phyloP scores from a whole-genome alignment of 2,888 invertebrate species.

The Drosophila demipolita region DNA sequence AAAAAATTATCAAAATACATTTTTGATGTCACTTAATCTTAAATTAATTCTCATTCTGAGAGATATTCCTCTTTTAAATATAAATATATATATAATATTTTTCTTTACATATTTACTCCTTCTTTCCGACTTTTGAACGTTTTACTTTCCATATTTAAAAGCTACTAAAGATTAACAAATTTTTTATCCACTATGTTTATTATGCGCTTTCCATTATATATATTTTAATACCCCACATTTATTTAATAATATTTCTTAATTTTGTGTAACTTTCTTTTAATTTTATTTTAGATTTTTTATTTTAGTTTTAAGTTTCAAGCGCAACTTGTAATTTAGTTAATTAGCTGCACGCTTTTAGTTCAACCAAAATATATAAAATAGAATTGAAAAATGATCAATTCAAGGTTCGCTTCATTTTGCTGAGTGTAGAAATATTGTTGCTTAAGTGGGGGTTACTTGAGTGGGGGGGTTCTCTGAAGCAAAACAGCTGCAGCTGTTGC shows the following conservation, averaged over 20 bases:
- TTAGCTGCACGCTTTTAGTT: background rate
- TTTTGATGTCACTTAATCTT: background rate
- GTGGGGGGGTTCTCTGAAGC: constrained; percentile 24
- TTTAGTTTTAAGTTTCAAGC: background rate
- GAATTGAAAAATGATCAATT: background rate
- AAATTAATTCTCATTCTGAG: background rate
- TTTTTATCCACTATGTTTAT: fast-evolving
- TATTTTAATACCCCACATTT: background rate
- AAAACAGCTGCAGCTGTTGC: constrained; percentile 66
- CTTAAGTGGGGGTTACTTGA: background rate
- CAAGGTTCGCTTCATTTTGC: constrained; percentile 7
- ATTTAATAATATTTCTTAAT: background rate
- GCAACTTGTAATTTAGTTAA: background rate
- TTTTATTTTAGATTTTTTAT: background rate
- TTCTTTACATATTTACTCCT: background rate
- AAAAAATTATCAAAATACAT: background rate
- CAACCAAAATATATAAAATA: background rate
- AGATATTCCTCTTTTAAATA: background rate
- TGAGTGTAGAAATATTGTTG: background rate
- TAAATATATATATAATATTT: background rate
- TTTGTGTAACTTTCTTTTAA: background rate
- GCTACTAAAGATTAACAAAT: background rate
- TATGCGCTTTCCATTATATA: background rate
- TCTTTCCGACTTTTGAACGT: background rate
- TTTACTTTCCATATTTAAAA: background rate